Evolutionary conservation across 2,113 vertebrate species (phyloP).

Genomic region (Corythoichthys haematopterus): DNA sequence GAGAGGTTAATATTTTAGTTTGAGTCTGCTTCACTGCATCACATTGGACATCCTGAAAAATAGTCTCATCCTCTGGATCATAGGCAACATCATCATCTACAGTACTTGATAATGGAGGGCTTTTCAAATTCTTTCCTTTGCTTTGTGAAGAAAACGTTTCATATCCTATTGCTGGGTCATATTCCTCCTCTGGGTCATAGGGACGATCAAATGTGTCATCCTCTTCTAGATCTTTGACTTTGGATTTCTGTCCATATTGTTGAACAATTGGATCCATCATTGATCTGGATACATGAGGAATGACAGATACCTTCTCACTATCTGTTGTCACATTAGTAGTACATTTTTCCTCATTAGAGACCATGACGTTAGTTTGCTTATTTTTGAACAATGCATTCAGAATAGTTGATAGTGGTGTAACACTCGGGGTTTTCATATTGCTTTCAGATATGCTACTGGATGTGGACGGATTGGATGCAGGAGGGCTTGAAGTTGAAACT

Average conservation of each 20-base stretch:
- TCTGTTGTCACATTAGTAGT: conserved; percentile 32
- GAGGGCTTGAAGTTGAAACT: conserved; percentile 52
- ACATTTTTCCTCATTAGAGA: conserved; percentile 26
- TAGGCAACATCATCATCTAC: conserved; percentile 87
- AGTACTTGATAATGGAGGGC: conserved; percentile 35
- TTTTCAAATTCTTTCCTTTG: conserved; percentile 49
- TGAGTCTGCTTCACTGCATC: conserved; percentile 60
- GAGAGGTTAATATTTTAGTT: conserved; percentile 24
- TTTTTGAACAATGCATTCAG: conserved; percentile 83
- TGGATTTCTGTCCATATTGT: conserved; percentile 85
- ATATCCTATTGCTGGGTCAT: conserved; percentile 76
- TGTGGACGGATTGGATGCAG: conserved; percentile 17
- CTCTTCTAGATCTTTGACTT: conserved; percentile 67
- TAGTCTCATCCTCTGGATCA: conserved; percentile 93
- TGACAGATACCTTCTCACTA: conserved; percentile 29
- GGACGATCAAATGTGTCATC: conserved; percentile 84
- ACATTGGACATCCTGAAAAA: conserved; percentile 84
- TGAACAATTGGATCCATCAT: conserved; percentile 88
- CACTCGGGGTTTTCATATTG: conserved; percentile 29
- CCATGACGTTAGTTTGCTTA: conserved; percentile 67
- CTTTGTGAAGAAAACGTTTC: conserved; percentile 42
- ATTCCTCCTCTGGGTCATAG: conserved; percentile 94
- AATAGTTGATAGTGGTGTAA: conserved; percentile 83
- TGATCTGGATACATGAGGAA: conserved; percentile 55
- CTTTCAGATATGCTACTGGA: conserved; percentile 12